These are phyloP conservation scores for Cyphomyrus discorhynchus DNA, from an alignment of 2,113 vertebrate species.

Conservation along the genomic window DNA sequence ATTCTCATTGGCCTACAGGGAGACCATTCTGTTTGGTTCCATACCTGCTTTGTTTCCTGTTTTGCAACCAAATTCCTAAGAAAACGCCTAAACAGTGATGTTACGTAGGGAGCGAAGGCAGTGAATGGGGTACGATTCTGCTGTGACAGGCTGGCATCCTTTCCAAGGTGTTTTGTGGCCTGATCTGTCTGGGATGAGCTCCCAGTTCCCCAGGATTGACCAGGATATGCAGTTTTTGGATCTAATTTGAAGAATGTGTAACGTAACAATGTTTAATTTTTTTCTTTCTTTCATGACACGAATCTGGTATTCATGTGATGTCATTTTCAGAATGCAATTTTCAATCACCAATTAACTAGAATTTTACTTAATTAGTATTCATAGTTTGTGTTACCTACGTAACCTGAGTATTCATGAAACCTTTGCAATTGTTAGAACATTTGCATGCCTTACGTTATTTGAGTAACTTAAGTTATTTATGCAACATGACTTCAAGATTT, in stretches of 20 bases:
- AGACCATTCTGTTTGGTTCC: neutral
- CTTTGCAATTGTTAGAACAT: neutral
- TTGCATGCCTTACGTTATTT: neutral
- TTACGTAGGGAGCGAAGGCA: neutral
- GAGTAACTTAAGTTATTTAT: neutral
- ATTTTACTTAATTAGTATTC: neutral
- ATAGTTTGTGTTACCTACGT: neutral
- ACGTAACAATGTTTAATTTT: neutral
- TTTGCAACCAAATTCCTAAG: neutral
- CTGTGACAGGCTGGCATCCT: neutral
- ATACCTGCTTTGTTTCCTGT: neutral
- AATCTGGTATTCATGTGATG: neutral
- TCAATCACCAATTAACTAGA: neutral
- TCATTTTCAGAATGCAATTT: neutral
- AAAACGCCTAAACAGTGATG: neutral
- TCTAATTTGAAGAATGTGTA: neutral
- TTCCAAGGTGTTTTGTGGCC: neutral
- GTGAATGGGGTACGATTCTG: neutral
- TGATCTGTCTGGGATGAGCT: neutral
- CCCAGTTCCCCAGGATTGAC: neutral
- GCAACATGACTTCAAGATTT: neutral
- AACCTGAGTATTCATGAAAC: neutral
- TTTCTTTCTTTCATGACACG: neutral
- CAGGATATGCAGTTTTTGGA: neutral
- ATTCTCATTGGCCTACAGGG: neutral